Percentiles rank a stretch among this genome's conserved stretches.
phyloP scores from a whole-genome alignment of 1,140 invertebrate genomes.

The Drosophila trapezifrons region DNA sequence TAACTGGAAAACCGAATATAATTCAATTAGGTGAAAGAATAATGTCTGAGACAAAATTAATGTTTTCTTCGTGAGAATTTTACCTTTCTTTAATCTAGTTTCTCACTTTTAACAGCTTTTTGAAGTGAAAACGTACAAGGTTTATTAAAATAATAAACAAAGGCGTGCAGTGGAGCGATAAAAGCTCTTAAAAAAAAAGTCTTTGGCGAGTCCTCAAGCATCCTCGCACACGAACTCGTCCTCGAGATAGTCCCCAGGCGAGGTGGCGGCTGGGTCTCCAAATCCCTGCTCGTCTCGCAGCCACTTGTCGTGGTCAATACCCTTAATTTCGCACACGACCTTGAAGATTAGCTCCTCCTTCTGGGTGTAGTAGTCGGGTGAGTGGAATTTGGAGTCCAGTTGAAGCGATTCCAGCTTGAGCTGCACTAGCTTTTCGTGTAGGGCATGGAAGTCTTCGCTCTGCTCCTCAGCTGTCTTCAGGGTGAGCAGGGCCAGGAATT shows the following conservation, averaged over 20 bases:
- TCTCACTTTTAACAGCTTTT: background rate
- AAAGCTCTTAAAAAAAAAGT: background rate
- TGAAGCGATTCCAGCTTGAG: constrained; percentile 42
- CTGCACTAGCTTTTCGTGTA: constrained; percentile 34
- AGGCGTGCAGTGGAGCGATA: background rate
- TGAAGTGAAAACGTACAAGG: background rate
- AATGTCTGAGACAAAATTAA: background rate
- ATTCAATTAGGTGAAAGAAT: too few relatives aligned
- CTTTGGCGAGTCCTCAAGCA: background rate
- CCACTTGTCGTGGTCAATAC: constrained; percentile 33
- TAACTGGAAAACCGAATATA: background rate
- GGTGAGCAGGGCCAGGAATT: constrained; percentile 42
- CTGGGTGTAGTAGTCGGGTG: constrained; percentile 49
- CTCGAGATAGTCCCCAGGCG: background rate
- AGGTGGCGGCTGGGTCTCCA: background rate
- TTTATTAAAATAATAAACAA: background rate
- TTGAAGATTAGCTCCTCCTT: constrained; percentile 65
- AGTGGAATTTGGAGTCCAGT: constrained; percentile 31
- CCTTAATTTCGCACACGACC: constrained; percentile 59
- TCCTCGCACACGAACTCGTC: constrained; percentile 12
- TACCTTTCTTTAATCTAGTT: background rate
- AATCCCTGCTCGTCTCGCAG: constrained; percentile 15
- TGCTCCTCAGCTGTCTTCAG: constrained; percentile 14
- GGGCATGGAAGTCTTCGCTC: background rate
- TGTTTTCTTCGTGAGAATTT: background rate